Evolutionary conservation across 2,797 vertebrate genomes (phyloP).

Genomic region (Coluber constrictor): DNA sequence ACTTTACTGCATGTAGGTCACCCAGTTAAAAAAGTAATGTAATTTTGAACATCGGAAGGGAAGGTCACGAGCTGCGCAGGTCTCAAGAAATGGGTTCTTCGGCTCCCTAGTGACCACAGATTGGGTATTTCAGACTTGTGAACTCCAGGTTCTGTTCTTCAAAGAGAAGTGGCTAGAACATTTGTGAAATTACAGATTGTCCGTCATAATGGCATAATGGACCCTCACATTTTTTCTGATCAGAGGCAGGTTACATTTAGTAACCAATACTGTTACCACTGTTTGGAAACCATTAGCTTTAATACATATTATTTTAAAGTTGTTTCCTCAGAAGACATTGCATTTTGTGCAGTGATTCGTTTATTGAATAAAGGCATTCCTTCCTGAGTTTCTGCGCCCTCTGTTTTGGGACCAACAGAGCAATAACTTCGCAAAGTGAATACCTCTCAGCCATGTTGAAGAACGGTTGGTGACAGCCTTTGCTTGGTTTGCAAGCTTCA

Average conservation of each 20-base stretch:
- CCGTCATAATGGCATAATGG: background rate
- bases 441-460: background rate
- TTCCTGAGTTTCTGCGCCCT: background rate
- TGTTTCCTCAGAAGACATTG: background rate
- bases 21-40: background rate
- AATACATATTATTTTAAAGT: background rate
- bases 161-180: background rate
- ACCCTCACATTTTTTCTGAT: background rate
- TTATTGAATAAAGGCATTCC: background rate
- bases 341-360: background rate
- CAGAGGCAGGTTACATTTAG: background rate
- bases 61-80: background rate
- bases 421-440: background rate
- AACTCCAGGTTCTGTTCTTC: background rate
- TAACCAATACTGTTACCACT: background rate
- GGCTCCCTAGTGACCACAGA: background rate
- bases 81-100: background rate
- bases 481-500: background rate
- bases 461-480: background rate
- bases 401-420: background rate
- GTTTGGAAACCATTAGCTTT: background rate
- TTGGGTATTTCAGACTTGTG: background rate
- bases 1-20: background rate
- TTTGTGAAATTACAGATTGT: background rate
- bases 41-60: background rate